Base-by-base conservation (phyloP, 2,113 vertebrate genomes). In the Oryzias melastigma region DNA sequence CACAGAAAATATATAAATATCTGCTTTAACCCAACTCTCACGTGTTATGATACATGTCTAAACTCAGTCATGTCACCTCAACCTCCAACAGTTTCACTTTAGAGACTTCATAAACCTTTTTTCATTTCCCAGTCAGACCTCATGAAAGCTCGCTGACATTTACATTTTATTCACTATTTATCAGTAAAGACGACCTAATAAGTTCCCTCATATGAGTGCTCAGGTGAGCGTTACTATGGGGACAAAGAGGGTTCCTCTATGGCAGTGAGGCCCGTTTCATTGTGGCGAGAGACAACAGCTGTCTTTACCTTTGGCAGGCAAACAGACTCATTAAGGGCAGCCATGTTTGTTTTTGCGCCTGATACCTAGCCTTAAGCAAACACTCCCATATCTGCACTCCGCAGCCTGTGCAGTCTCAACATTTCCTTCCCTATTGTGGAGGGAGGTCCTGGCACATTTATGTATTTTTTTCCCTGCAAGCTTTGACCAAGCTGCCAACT, bases 261-360 rank as follows among this genome's bases (percentile, higher is more conserved):
- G 64, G 73, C 66, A 65, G 75, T 25, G 62, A 57, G 73, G 73
- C 62, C 79, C 64, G 78, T 58, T 88, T 78, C 82, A 87, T 87
- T 86, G 87, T 87, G 82, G 78, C 60, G 51, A 77, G 66, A 80
- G 80, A 78, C 84, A 89, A 88, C 90, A 91, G 88, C 88, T 91
- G 87, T 90, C 90, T 90, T 90, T 89, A 89, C 90, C 81, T 89
- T 90, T 85, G 85, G 88, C 88, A 90, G 87, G 84, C 80, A 91
- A 91, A 91, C 88, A 90, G 85, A 68, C 84, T 88, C 88, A 90
- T 90, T 90, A 91, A 87, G 81, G 68, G 85, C 62, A 19, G 80
- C 86, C 88, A 82, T 90, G 87, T 91, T 91, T 91, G 88, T 90
- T 89, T 90, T 90, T 81, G 82, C 86, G 90, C 88, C 85, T 55